phyloP scores from a whole-genome alignment of 2,797 vertebrate species.

The Mus caroli region DNA sequence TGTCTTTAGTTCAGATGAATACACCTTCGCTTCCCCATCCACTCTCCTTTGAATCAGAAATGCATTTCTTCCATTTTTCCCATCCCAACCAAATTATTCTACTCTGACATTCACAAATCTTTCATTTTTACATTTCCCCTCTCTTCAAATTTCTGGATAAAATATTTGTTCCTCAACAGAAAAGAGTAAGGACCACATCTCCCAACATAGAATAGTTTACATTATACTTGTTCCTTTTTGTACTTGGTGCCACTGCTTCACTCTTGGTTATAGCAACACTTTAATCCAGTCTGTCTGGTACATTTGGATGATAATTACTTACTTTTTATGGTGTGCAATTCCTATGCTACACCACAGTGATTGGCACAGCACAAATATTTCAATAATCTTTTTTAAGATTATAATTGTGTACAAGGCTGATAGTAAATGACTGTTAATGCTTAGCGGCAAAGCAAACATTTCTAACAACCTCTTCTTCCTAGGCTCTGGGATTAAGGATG shows the following conservation, averaged over 20 bases:
- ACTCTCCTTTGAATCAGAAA: not conserved
- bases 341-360: not conserved
- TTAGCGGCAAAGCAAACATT: not conserved
- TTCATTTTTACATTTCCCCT: not conserved
- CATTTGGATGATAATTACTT: not conserved
- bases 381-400: not conserved
- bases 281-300: not conserved
- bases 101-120: not conserved
- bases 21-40: not conserved
- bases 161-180: not conserved
- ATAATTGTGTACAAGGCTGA: not conserved
- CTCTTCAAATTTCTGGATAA: not conserved
- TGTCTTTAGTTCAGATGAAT: not conserved
- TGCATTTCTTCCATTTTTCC: not conserved
- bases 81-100: not conserved
- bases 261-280: not conserved
- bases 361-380: not conserved
- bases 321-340: not conserved
- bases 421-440: not conserved
- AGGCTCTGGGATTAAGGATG: not conserved
- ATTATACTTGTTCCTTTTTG: not conserved
- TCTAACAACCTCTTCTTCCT: too few relatives aligned
- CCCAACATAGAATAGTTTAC: not conserved
- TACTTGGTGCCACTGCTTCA: not conserved
- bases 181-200: not conserved